Base-by-base conservation (phyloP, 2,113 vertebrate genomes). In the Sinocyclocheilus maitianheensis region DNA sequence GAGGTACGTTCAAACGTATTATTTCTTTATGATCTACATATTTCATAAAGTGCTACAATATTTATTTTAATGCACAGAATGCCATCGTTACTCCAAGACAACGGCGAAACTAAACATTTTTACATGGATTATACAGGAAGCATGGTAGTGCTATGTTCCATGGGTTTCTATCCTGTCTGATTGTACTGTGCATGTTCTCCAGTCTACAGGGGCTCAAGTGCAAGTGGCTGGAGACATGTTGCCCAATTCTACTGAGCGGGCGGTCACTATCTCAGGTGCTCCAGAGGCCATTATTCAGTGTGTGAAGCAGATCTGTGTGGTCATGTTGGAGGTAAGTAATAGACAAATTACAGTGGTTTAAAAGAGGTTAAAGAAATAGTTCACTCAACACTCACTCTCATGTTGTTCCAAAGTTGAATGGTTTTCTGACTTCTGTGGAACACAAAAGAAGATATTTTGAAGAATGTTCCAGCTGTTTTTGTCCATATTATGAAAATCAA, bases 231-330 rank as follows among this genome's bases (percentile, higher is more conserved):
- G 97, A 87, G 97, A 98, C 94, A 97, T 99, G 97, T 94, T 99
- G 92, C 97, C 97, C 92, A 99, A 98, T 93, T 99, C 97, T 91
- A 99, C 97, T 1, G 97, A 99, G 91, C 95, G 97, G 88, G 97
- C 97, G 0, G 97, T 99, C 94, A 99, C 97, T 90, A 98, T 99
- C 95, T 98, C 97, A 77, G 97, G 97, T 86, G 98, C 97, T 53
- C 97, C 97, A 55, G 97, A 99, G 51, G 97, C 97, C 91, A 98
- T 98, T 91, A 97, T 98, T 94, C 97, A 99, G 90, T 99, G 97
- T 92, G 97, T 99, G 94, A 97, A 97, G 95, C 97, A 98, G 91
- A 98, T 99, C 93, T 99, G 97, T 95, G 97, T 98, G 94, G 97
- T 98, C 92, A 99, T 99, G 97, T 5, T 5, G 93, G 97, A 98